phyloP scores from a whole-genome alignment of 2,797 vertebrate species.

The Thaleichthys pacificus region DNA sequence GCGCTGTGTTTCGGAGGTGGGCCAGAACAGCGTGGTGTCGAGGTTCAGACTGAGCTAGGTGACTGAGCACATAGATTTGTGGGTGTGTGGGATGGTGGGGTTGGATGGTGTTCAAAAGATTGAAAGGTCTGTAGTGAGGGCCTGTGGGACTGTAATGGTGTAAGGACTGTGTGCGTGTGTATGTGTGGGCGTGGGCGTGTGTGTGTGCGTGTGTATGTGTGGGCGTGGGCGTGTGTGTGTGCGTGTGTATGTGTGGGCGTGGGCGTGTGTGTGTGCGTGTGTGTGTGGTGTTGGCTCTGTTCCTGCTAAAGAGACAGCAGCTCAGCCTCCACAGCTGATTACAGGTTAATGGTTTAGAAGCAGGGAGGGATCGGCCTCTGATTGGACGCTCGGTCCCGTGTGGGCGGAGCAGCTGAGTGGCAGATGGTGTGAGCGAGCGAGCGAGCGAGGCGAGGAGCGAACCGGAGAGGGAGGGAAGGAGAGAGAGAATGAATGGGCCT shows the following conservation, averaged over 20 bases:
- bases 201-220: slow-evolving; percentile 29
- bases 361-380: slow-evolving; percentile 46
- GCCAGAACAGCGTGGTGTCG: background rate
- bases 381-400: slow-evolving; percentile 78
- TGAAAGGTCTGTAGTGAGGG: background rate
- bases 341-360: slow-evolving; percentile 86
- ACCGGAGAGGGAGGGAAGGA: slow-evolving; percentile 36
- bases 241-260: no score
- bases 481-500: slow-evolving; percentile 56
- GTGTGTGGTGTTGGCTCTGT: slow-evolving; percentile 71
- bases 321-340: slow-evolving; percentile 82
- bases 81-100: background rate
- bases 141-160: background rate
- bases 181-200: slow-evolving; percentile 34
- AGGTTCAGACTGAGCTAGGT: no score
- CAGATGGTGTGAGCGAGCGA: slow-evolving; percentile 83
- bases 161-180: slow-evolving; percentile 27
- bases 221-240: slow-evolving; percentile 32
- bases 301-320: slow-evolving; percentile 67
- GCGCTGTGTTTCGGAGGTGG: background rate
- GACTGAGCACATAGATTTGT: background rate
- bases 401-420: slow-evolving; percentile 81
- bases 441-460: slow-evolving; percentile 3
- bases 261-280: slow-evolving; percentile 3
- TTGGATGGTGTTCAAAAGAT: background rate